Base-by-base conservation (phyloP, 2,888 invertebrate species). In the Apotomis capreana region DNA sequence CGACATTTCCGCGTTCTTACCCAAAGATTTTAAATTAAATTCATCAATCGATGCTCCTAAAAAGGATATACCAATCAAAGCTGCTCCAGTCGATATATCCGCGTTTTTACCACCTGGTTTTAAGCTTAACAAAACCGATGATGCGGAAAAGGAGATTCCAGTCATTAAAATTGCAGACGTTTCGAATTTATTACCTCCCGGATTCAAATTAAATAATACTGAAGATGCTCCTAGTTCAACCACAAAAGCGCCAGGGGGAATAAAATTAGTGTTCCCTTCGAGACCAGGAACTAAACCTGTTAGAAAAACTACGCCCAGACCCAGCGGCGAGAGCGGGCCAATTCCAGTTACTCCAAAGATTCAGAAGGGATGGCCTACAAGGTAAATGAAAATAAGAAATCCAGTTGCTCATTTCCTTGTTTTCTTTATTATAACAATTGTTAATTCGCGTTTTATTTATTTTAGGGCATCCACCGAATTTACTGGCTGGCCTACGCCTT, bases 401-500 rank as follows among this genome's bases (percentile, higher is more conserved):
- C 4, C 13, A n/a, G 40, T 59, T 44, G 12, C 9, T 0, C 40
- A 9, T 40, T 40, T 6, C 6, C 6, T 40, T 40, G 40, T 6
- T 40, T 40, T 6, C 6, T 6, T 40, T 40, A 40, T 40, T 40
- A 40, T 4, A 6, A 6, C 6, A 6, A 6, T 3, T 15, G 46
- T 26, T 67, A 8, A 68, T 37, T 3, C 0, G 5, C 10, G 13
- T 26, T n/a, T 51, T 67, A 37, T 10, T 12, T 52, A 44, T 85
- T 90, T 55, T 81, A 96, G 97, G 88, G 96, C 96, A 36, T 97
- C 97, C 8, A 98, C 97, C 15, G 97, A 97, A 87, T 98, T 98
- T 80, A 97, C 97, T 12, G 98, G 98, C 13, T 98, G 98, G 98
- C 97, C 97, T 10, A 96, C 97, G 0, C 96, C 97, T 5, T 96